phyloP scores from a whole-genome alignment of 23 tunicate genomes.

The Aplidium turbinatum region DNA sequence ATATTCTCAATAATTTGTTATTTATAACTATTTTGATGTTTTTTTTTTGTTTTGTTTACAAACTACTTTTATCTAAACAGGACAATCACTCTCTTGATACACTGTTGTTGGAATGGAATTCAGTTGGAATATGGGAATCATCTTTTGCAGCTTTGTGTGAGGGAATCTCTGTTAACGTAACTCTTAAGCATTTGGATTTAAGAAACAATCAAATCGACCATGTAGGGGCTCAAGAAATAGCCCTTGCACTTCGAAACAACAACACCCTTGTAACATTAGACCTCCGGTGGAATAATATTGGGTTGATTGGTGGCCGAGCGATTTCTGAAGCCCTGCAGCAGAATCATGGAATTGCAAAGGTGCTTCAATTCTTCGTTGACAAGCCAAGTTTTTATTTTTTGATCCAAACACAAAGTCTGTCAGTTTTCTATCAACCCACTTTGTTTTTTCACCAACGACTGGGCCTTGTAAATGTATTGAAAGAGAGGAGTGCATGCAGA shows the following conservation, averaged over 20 bases:
- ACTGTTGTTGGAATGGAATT: slow-evolving; percentile 77
- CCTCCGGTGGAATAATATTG: slow-evolving; percentile 84
- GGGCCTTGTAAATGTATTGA: too few species aligned
- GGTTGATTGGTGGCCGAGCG: slow-evolving; percentile 76
- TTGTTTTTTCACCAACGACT: too few species aligned
- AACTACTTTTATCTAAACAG: slow-evolving; percentile 19
- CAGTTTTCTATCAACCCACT: too few species aligned
- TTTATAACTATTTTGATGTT: too few species aligned
- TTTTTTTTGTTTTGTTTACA: neutral
- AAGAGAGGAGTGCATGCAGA: too few species aligned
- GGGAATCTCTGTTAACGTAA: slow-evolving; percentile 63
- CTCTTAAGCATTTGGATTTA: slow-evolving; percentile 56
- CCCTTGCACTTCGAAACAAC: slow-evolving; percentile 52
- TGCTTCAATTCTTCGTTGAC: too few species aligned
- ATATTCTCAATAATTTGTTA: too few species aligned
- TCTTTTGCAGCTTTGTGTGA: slow-evolving; percentile 73
- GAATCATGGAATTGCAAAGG: slow-evolving; percentile 43
- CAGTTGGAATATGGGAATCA: slow-evolving; percentile 77
- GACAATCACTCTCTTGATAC: slow-evolving; percentile 64
- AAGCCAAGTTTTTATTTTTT: too few species aligned
- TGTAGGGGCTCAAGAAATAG: slow-evolving; percentile 66
- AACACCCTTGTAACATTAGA: slow-evolving; percentile 48
- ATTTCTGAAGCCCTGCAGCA: slow-evolving; percentile 57
- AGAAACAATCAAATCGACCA: slow-evolving; percentile 88
- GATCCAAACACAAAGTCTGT: too few species aligned